These are phyloP conservation scores for Oenanthe melanoleuca DNA, from an alignment of 2,113 vertebrate genomes.

Conservation along the genomic window DNA sequence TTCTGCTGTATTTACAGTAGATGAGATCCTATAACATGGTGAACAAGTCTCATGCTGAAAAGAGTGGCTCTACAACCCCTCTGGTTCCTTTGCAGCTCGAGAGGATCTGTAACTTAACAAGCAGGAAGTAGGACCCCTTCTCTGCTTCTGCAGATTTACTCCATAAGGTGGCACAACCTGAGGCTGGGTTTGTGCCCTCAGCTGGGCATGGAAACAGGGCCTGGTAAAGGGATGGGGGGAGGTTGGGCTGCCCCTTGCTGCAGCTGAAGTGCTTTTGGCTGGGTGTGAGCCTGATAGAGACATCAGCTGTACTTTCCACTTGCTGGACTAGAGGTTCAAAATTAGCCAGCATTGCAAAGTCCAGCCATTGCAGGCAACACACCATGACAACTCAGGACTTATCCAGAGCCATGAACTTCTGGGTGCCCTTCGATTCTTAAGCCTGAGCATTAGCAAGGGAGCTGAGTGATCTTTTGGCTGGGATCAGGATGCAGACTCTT, in stretches of 20 bases:
- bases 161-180: background rate
- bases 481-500: background rate
- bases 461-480: background rate
- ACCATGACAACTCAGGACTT: background rate
- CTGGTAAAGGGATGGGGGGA: no score
- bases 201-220: background rate
- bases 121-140: background rate
- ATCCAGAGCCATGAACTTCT: background rate
- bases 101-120: background rate
- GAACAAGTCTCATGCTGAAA: background rate
- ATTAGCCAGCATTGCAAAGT: background rate
- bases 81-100: background rate
- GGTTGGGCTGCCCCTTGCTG: fast-evolving
- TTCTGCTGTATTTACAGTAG: background rate
- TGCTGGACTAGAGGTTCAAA: background rate
- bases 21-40: background rate
- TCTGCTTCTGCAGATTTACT: background rate
- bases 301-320: background rate
- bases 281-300: background rate
- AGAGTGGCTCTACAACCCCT: background rate
- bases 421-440: background rate
- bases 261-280: background rate
- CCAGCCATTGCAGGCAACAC: background rate
- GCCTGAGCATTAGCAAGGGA: background rate
- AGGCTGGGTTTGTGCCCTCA: background rate